Evolutionary conservation across 2,797 vertebrate genomes (phyloP).

Genomic region (Sebastes diaconus): DNA sequence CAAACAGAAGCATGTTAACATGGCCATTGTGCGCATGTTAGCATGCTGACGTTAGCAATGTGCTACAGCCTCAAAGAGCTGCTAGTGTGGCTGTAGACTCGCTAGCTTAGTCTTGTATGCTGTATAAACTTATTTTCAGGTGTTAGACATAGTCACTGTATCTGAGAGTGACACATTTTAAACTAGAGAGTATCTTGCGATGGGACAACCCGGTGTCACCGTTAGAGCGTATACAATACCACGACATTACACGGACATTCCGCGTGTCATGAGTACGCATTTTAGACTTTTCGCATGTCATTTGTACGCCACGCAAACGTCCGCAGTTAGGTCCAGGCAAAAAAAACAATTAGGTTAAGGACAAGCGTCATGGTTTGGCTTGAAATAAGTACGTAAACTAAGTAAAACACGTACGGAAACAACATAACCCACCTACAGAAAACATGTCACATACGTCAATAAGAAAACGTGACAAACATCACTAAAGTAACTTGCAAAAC

Average conservation of each 20-base stretch:
- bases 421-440: too few species aligned
- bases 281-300: background rate
- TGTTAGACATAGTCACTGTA: background rate
- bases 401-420: too few species aligned
- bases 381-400: too few species aligned
- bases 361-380: too few species aligned
- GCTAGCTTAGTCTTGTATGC: background rate
- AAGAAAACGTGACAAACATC: too few species aligned
- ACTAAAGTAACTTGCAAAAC: background rate
- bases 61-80: background rate
- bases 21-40: background rate
- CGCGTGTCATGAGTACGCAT: background rate
- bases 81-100: background rate
- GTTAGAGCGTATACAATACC: too few species aligned
- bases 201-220: background rate
- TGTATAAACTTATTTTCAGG: background rate
- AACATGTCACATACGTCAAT: too few species aligned
- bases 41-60: background rate
- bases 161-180: background rate
- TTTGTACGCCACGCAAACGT: background rate
- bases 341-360: too few species aligned
- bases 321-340: too few species aligned
- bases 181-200: background rate
- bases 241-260: background rate
- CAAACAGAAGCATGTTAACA: background rate